A percentile compares a stretch with the other conserved stretches of the same genome.
Conservation (phyloP, 2,113 vertebrate genomes). For the Thinocorus orbignyianus region DNA sequence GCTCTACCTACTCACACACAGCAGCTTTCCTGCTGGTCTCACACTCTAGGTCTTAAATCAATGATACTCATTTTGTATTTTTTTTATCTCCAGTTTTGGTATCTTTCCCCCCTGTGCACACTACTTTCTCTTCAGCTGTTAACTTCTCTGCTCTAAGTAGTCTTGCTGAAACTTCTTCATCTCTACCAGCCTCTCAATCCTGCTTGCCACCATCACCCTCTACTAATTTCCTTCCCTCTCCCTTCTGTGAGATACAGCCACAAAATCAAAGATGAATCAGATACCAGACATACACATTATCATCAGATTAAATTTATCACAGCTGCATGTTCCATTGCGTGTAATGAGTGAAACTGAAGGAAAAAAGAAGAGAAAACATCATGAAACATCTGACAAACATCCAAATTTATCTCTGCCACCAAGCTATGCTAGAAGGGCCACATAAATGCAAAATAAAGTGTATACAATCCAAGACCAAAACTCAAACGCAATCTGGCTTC, state of each 20-base stretch:
- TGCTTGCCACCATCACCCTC: neutral
- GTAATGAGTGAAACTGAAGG: neutral
- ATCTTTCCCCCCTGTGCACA: neutral
- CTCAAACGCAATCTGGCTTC: neutral
- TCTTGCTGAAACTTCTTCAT: neutral
- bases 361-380: neutral
- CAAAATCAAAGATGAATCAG: constrained; percentile 28
- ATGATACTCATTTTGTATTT: neutral
- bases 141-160: neutral
- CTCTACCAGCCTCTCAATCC: neutral
- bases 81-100: neutral
- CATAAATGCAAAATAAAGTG: neutral
- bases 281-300: neutral
- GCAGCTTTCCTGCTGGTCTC: neutral
- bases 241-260: neutral
- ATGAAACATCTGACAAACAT: neutral
- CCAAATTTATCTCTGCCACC: neutral
- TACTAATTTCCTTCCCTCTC: neutral
- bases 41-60: neutral
- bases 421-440: neutral
- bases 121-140: neutral
- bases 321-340: neutral
- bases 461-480: neutral
- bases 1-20: neutral
- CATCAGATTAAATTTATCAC: neutral